Percentiles rank a stretch among this genome's conserved stretches.
Evolutionary conservation across 2,113 vertebrate species (phyloP).

Genomic region (Tychaedon coryphoeus): DNA sequence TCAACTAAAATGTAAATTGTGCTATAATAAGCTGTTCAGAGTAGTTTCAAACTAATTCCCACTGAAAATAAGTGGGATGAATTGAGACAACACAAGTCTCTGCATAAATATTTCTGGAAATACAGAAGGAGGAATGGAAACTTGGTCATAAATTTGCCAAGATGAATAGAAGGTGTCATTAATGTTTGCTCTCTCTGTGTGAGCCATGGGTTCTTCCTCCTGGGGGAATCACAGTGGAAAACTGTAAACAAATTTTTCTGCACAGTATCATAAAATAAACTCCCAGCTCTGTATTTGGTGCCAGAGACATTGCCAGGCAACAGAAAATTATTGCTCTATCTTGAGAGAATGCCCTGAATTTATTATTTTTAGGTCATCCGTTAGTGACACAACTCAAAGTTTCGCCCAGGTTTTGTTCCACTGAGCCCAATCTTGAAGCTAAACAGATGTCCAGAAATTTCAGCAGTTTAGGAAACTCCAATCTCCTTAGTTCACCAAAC

Average conservation of each 20-base stretch:
- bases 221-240: conserved; percentile 47
- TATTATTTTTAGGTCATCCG: not conserved
- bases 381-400: not conserved
- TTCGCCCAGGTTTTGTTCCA: not conserved
- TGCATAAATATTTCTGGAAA: conserved; percentile 12
- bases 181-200: not conserved
- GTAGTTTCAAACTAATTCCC: not conserved
- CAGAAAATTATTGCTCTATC: conserved; percentile 16
- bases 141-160: conserved; percentile 16
- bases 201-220: conserved; percentile 30
- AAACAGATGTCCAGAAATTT: not conserved
- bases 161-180: conserved; percentile 21
- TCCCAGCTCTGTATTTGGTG: not conserved
- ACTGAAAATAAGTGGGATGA: not conserved
- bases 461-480: not conserved
- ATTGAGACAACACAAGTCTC: not conserved
- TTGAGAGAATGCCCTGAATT: conserved; percentile 15
- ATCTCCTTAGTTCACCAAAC: not conserved
- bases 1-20: not conserved
- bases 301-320: conserved; percentile 33
- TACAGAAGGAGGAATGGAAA: conserved; percentile 27
- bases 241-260: conserved; percentile 47
- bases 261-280: conserved; percentile 43
- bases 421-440: not conserved
- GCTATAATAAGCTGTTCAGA: not conserved